Conservation (phyloP, 2,888 invertebrate genomes). For the Lepeophtheirus nordmannii region DNA sequence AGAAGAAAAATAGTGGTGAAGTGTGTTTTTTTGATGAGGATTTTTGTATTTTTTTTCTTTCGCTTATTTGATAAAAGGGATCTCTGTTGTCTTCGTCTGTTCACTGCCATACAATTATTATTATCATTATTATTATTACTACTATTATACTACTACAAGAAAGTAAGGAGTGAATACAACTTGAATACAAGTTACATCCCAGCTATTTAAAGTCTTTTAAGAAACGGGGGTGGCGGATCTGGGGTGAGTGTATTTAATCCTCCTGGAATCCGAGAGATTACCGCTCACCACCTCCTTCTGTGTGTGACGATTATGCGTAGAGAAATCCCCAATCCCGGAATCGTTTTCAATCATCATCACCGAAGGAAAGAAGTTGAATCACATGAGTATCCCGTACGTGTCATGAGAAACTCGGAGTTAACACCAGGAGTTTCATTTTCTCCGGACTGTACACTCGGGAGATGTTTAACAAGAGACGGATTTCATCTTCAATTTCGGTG, state of each 20-base stretch:
- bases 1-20: no score
- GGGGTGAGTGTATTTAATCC: not conserved
- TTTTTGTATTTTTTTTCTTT: no score
- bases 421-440: not conserved
- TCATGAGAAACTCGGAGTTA: not conserved
- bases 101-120: no score
- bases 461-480: not conserved
- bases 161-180: no score
- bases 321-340: not conserved
- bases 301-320: not conserved
- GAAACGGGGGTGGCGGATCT: not conserved
- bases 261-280: not conserved
- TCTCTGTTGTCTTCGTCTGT: no score
- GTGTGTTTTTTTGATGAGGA: no score
- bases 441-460: not conserved
- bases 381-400: not conserved
- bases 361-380: no score
- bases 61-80: no score
- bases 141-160: no score
- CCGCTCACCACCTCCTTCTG: not conserved
- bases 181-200: no score
- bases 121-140: no score
- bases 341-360: not conserved
- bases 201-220: no score
- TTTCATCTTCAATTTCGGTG: not conserved